Evolutionary conservation across 2,797 vertebrate species (phyloP), one percentile per base, ranked within the genome.

Genomic region (Salarias fasciatus): DNA sequence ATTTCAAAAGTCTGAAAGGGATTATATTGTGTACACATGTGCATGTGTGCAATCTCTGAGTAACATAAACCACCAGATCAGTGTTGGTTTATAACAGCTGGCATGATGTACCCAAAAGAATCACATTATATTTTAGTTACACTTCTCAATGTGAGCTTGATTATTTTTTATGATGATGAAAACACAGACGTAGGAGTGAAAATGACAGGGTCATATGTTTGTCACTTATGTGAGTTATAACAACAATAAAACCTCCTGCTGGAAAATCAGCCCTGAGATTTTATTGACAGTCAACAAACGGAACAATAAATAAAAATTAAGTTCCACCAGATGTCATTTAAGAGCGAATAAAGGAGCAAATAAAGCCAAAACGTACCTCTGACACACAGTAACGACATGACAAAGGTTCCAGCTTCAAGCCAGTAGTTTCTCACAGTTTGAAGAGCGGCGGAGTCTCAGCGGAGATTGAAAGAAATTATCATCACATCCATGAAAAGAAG

Each of bases 321-420:
- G 1, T 14, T 31, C 2, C 8, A 18, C 0, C 12, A 2, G 4
- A n/a, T n/a, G n/a, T 30, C 0, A 8, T 49, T 29, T 18, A 0
- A 0, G 11, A 52, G 1, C 30, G 2, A 8, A 29, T 4, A 9
- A 12, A 35, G 14, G 30, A 62, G 18, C 0, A 43, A 18, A 45
- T 8, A 15, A 11, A 36, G 10, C 1, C 2, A 0, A 50, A 56
- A 82, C 90, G 72, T 36, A 93, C 93, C 92, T 91, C 90, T 84
- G 52, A 94, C 93, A 71, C 93, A 94, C 15, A 94, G 89, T 12
- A 94, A 63, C 80, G 92, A 93, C 93, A 94, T 94, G 85, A 80
- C 88, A 84, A 56, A 69, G 74, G 69, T 71, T 65, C 75, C 77
- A 68, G 75, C 69, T 12, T 62, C 69, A 68, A 53, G 72, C 78